Percentiles rank a stretch among this genome's conserved stretches.
Conservation (phyloP, 2,113 vertebrate species). For the Esox niger region DNA sequence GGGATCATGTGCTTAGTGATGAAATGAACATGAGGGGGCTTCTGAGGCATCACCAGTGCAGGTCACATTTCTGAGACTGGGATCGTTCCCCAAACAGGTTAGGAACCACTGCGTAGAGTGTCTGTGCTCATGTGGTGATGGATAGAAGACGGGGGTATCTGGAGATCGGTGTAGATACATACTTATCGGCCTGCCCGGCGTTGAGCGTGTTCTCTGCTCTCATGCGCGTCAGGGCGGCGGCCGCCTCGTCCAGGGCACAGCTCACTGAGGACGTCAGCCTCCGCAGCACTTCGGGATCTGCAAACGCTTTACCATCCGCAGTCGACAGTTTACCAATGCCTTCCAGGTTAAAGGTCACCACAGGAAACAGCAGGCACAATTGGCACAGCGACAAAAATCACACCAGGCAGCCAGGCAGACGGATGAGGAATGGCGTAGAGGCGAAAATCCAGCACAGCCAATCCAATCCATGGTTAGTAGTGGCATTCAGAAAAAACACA, state of each 20-base stretch:
- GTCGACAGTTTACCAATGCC: conserved; percentile 99
- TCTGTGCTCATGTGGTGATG: no score
- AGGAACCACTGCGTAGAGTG: no score
- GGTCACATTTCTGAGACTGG: no score
- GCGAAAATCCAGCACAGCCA: conserved; percentile 69
- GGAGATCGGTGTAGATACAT: conserved; percentile 71
- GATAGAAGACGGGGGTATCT: no score
- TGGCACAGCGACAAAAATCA: conserved; percentile 37
- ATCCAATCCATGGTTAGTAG: conserved; percentile 67
- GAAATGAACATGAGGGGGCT: no score
- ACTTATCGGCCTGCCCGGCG: conserved; percentile 97
- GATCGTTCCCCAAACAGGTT: no score
- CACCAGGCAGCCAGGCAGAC: conserved; percentile 25
- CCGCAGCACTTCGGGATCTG: conserved; percentile 97
- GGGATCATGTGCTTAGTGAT: no score
- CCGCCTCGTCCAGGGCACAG: conserved; percentile 97
- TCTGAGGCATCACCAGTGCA: no score
- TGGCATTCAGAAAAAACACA: conserved; percentile 52
- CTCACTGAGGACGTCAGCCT: conserved; percentile 97
- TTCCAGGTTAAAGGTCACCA: conserved; percentile 70
- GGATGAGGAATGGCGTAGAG: conserved; percentile 50
- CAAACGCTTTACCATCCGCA: conserved; percentile 99
- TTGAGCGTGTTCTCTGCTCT: conserved; percentile 95
- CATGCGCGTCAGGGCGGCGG: conserved; percentile 95
- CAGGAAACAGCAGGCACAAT: conserved; percentile 49